phyloP scores from a whole-genome alignment of 2,797 vertebrate genomes.

The Xenentodon cancila region DNA sequence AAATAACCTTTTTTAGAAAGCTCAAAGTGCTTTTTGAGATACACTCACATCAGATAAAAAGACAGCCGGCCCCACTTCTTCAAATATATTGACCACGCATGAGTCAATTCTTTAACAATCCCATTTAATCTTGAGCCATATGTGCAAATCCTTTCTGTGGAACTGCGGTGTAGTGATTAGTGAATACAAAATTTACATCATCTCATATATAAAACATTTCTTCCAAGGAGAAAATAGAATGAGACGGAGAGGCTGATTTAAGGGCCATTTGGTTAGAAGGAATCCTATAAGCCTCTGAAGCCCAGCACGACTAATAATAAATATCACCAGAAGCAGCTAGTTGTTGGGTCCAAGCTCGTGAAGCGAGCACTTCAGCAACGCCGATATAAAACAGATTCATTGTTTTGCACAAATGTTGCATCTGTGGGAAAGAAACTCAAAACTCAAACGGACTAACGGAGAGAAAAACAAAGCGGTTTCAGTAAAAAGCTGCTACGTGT shows the following conservation, averaged over 20 bases:
- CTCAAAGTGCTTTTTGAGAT: constrained; percentile 25
- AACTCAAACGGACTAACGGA: constrained; percentile 13
- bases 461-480: constrained; percentile 13
- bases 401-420: constrained; percentile 32
- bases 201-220: constrained; percentile 45
- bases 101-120: constrained; percentile 31
- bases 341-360: constrained; percentile 23
- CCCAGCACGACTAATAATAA: constrained; percentile 57
- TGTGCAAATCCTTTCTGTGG: constrained; percentile 28
- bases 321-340: constrained; percentile 40
- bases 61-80: constrained; percentile 17
- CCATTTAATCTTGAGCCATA: constrained; percentile 33
- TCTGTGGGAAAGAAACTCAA: constrained; percentile 6
- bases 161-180: constrained; percentile 38
- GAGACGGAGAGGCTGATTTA: constrained; percentile 45
- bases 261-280: constrained; percentile 35
- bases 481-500: constrained; percentile 1
- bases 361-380: constrained; percentile 20
- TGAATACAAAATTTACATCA: constrained; percentile 22
- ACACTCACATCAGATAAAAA: constrained; percentile 11
- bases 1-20: constrained; percentile 26
- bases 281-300: constrained; percentile 43
- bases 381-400: constrained; percentile 54
- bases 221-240: constrained; percentile 24
- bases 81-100: constrained; percentile 16